Evolutionary conservation across 2,113 vertebrate genomes (phyloP), one percentile per base, ranked within the genome.

Genomic region (Sciurus niger): DNA sequence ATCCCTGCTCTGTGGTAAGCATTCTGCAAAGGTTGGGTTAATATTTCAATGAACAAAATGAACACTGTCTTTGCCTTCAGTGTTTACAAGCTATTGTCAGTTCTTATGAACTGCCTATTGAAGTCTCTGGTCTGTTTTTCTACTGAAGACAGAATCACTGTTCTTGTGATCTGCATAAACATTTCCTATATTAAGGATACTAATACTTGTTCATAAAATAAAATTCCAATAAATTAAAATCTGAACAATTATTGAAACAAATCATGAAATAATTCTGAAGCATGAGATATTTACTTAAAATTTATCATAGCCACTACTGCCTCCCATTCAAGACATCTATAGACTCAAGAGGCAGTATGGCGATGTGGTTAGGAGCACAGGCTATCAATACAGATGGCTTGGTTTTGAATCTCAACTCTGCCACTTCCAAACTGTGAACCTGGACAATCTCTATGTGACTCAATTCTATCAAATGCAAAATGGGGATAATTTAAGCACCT

Each of bases 121-220:
- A 95, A 90, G 53, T 94, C 84, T 84, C 32, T n/a, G 16, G 30
- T 82, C 72, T 96, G 72, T 85, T 94, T 87, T 96, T 82, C 37
- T 86, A 53, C 51, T 8, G 2, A 84, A 90, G 5, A 96, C 7
- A 95, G 16, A 51, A 90, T 37, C 4, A 0, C 16, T 70, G 32
- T 93, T 83, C 88, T 88, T 85, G 34, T 20, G 2, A 77, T 48
- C 73, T 95, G 72, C 55, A 55, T 55, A 88, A 96, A 72, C 22
- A 93, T 58, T 55, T 76, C 46, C n/a, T 40, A 77, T 51, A 73
- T 53, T 65, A 96, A 97, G 18, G 17, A 90, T 4, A 8, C 4
- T 84, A 78, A 83, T 24, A 73, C 16, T 84, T 60, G 53, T 10
- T 80, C 73, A 89, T 37, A 89, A 86, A 67, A 67, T n/a, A 84